A percentile compares a stretch with the other conserved stretches of the same genome.
These are phyloP conservation scores for Plutomurus gul DNA, from an alignment of 1,140 invertebrate species.

Conservation along the genomic window DNA sequence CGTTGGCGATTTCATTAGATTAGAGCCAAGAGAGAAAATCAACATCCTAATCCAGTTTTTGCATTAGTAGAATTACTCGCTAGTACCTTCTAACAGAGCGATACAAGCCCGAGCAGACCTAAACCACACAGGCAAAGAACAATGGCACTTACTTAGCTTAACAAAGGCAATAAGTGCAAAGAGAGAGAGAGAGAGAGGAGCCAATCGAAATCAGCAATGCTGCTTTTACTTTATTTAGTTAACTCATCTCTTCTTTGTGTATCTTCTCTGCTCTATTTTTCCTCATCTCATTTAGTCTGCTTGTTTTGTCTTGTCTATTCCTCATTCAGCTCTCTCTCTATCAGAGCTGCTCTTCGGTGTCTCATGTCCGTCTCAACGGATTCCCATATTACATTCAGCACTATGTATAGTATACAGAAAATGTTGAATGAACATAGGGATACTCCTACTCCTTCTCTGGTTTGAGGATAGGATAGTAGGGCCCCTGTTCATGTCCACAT, in stretches of 20 bases:
- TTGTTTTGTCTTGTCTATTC: background rate
- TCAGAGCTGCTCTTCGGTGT: too few relatives aligned
- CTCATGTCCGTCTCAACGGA: too few relatives aligned
- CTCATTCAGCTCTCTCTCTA: too few relatives aligned
- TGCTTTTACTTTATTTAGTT: conserved; percentile 13
- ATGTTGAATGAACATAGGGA: too few relatives aligned
- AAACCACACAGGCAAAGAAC: background rate
- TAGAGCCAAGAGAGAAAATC: background rate
- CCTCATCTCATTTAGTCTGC: background rate
- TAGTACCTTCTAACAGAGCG: background rate
- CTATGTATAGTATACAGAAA: too few relatives aligned
- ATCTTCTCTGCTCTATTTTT: conserved; percentile 16
- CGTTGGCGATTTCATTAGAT: conserved; percentile 14
- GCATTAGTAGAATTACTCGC: conserved; percentile 19
- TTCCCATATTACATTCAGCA: too few relatives aligned
- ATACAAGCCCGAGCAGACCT: background rate
- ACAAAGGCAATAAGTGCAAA: background rate
- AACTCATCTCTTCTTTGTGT: background rate
- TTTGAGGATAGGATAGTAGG: too few relatives aligned
- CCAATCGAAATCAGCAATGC: conserved; percentile 8
- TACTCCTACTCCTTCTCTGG: too few relatives aligned
- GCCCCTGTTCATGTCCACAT: conserved; percentile 24
- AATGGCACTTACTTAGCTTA: background rate
- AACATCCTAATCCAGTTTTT: conserved; percentile 1
- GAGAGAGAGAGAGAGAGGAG: too few relatives aligned